Conservation (phyloP, 2,888 invertebrate species). For the Psococerastis gibbosa region DNA sequence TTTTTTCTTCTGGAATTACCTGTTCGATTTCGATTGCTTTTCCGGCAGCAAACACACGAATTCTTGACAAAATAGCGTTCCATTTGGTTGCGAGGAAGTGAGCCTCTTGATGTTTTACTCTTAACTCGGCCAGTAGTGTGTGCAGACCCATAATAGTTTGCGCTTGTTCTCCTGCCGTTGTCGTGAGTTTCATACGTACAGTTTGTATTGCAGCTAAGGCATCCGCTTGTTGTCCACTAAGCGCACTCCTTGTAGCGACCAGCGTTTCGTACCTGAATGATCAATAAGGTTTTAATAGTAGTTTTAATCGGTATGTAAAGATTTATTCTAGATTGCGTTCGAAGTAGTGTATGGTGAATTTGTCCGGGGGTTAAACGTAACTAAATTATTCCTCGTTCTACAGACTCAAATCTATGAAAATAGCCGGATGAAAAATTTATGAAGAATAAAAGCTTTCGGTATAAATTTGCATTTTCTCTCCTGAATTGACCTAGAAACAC, state of each 20-base stretch:
- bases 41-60: background rate
- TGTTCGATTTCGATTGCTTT: conserved; percentile 4
- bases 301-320: no score
- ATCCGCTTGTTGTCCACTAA: background rate
- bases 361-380: no score
- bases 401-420: no score
- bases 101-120: background rate
- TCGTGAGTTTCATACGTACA: background rate
- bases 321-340: no score
- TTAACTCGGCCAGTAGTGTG: background rate
- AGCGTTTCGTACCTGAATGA: background rate
- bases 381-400: no score
- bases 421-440: no score
- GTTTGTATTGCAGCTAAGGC: background rate
- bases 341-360: no score
- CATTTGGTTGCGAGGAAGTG: background rate
- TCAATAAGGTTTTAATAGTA: no score
- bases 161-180: background rate
- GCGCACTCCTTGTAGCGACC: background rate
- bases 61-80: background rate
- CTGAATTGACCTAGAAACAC: no score
- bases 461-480: no score
- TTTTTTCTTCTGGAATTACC: no score
- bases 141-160: background rate
- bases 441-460: no score